Percentiles rank a stretch among this genome's conserved stretches.
Evolutionary conservation across 1,140 invertebrate species (phyloP).

Genomic region (Caenorhabditis latens): DNA sequence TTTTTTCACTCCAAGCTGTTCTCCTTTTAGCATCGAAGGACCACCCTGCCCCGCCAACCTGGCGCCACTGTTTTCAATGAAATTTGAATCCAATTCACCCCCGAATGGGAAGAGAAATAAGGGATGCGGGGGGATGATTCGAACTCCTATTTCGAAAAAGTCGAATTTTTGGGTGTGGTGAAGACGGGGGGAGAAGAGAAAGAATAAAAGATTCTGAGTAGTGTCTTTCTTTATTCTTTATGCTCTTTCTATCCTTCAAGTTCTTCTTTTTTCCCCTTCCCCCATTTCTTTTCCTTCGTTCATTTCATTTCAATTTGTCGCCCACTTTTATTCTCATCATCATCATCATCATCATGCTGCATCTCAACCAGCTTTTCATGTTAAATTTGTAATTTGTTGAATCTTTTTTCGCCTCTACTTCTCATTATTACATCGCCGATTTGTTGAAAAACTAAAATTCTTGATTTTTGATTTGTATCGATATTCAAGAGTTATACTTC

Average conservation of each 20-base stretch:
- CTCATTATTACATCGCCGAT: neutral
- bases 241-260: constrained; percentile 8
- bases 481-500: too few relatives aligned
- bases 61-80: constrained; percentile 18
- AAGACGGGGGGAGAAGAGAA: neutral
- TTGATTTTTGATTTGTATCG: too few relatives aligned
- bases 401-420: neutral
- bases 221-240: constrained; percentile 10
- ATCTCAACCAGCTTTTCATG: constrained; percentile 33
- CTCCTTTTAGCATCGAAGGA: neutral
- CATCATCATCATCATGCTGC: neutral
- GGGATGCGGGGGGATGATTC: neutral
- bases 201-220: constrained; percentile 51
- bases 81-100: neutral
- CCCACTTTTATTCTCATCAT: constrained; percentile 17
- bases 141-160: constrained; percentile 2
- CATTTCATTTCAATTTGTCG: constrained; percentile 56
- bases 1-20: constrained; percentile 38
- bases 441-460: neutral
- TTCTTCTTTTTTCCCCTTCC: neutral
- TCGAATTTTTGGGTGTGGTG: neutral
- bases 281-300: constrained; percentile 16
- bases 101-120: neutral
- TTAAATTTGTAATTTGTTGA: constrained; percentile 2
- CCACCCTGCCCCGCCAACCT: constrained; percentile 11